Conservation (phyloP, 2,888 invertebrate genomes). For the Phytoseiulus persimilis region DNA sequence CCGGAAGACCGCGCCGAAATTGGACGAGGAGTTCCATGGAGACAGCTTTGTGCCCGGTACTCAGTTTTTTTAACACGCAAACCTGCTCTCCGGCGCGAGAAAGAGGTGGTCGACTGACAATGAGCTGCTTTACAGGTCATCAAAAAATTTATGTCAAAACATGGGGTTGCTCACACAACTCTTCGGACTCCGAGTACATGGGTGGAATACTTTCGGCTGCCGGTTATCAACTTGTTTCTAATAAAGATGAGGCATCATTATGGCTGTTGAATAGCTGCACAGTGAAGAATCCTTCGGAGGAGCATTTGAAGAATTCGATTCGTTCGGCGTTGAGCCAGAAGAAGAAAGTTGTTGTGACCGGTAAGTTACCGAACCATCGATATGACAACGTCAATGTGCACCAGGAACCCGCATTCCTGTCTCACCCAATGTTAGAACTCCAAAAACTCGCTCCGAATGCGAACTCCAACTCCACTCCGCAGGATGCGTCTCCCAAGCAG, state of each 20-base stretch:
- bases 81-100: background rate
- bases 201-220: constrained; percentile 80
- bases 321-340: constrained; percentile 63
- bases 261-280: constrained; percentile 97
- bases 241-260: constrained; percentile 72
- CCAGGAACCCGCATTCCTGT: no score
- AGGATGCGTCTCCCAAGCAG: constrained; percentile 91
- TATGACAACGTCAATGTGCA: no score
- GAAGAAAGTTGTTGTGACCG: constrained; percentile 79
- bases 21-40: background rate
- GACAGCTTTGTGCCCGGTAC: constrained; percentile 28
- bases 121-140: constrained; percentile 56
- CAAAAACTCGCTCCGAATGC: no score
- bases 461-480: no score
- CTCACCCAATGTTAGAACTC: no score
- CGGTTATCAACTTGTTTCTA: constrained; percentile 70
- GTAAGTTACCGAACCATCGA: no score
- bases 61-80: background rate
- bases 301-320: constrained; percentile 77
- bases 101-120: background rate
- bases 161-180: constrained; percentile 97
- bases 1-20: background rate
- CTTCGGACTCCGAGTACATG: constrained; percentile 97
- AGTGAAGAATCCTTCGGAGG: constrained; percentile 93
- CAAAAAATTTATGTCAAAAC: constrained; percentile 74